Base-by-base conservation (phyloP, 2,888 invertebrate genomes). In the Emesis furor region DNA sequence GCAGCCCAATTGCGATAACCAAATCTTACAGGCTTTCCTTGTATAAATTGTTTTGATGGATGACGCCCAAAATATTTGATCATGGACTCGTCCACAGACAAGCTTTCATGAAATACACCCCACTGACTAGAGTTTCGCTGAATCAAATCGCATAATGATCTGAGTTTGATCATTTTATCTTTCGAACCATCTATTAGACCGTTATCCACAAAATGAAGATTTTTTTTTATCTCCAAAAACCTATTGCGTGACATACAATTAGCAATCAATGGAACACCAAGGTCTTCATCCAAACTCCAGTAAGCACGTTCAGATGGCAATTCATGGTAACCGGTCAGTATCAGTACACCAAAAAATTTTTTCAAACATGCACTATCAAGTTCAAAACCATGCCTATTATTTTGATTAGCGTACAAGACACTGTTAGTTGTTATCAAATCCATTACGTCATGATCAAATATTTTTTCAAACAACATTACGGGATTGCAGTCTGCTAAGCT, bases 241-340 rank as follows among this genome's bases (percentile, higher is more conserved):
- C 55, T 55, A 55, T 55, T 55, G 55, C 55, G 55, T 55, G 55
- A 55, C 55, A 55, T n/a, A 55, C 55, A 55, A 55, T 55, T 90
- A 37, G 88, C 73, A 68, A 93, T 89, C 73, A 91, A 79, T 82
- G 86, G 83, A 78, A 91, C 83, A 72, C 84, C 83, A 74, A 90
- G 81, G 89, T 92, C 91, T 83, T 90, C 89, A 84, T 90, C 91
- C 73, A 90, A 81, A 81, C 86, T 87, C 92, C 91, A 92, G 84
- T 92, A 92, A 73, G 83, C 80, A 77, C 90, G 82, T 83, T 92
- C 90, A 69, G 87, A 78, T 71, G 89, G 91, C 82, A 91, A 81
- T 84, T 86, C 86, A 84, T 91, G 91, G 84, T 91, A 92, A 55
- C 91, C 91, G 73, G 88, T 87, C 69, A 92, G 83, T 72, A 91